Base-by-base conservation (phyloP, 2,888 invertebrate species). In the Caenorhabditis auriculariae region DNA sequence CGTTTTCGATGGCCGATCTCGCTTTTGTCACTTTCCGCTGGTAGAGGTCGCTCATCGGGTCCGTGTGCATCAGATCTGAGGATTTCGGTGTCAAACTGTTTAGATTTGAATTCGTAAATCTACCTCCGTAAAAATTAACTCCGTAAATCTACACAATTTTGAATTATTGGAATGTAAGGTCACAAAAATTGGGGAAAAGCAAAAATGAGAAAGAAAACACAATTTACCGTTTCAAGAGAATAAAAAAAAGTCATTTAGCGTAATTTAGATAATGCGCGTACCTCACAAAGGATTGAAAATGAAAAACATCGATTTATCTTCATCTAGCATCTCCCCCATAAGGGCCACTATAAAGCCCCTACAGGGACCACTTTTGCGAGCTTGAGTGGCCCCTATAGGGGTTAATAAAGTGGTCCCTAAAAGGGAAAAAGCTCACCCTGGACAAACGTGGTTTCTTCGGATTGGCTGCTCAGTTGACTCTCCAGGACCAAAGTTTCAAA, bases 401-500 rank as follows among this genome's bases (percentile, higher is more conserved):
- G n/a, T n/a, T n/a, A n/a, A n/a, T n/a, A n/a, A n/a, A n/a, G n/a
- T n/a, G n/a, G n/a, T n/a, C n/a, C n/a, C n/a, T n/a, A n/a, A n/a
- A 51, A 21, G 87, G 24, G 32, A 21, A 32, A 26, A 15, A 38
- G 21, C 42, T 9, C 7, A 72, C 72, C 72, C 56, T 74, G 74
- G 2, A 74, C 74, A 54, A 68, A 72, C n/a, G 62, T 56, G 26
- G 62, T 60, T n/a, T 73, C 73, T 38, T 73, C 73, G 5, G 59
- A 64, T 37, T 73, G 70, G 49, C 59, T 62, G 26, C 60, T 66
- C 54, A 98, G 89, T 85, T 98, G 96, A 0, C 95, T 93, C 84
- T 99, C 98, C 28, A 98, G 85, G 77, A 93, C 91, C 4, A 99
- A 84, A 0, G 93, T 90, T 82, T 98, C 96, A 82, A 98, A 96